phyloP scores from a whole-genome alignment of 37 sponge, comb jelly and placozoan genomes.

The Hexactinellida sp. region DNA sequence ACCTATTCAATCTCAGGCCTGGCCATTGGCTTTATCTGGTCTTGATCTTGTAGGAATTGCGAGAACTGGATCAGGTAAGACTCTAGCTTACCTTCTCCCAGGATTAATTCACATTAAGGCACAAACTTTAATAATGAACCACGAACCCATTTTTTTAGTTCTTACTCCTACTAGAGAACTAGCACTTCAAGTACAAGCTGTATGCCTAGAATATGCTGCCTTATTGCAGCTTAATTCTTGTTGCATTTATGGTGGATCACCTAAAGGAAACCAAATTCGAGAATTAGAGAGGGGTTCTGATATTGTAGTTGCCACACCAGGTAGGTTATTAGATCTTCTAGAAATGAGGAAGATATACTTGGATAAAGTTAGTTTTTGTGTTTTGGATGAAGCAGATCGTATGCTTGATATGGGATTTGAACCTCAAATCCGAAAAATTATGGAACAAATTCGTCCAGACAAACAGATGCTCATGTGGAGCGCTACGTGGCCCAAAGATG shows the following conservation, averaged over 20 bases:
- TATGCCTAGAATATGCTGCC: background rate
- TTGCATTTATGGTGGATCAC: constrained; percentile 94
- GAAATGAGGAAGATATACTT: constrained; percentile 61
- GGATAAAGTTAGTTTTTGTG: constrained; percentile 2
- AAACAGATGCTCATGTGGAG: constrained; percentile 95
- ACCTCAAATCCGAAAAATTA: constrained; percentile 89
- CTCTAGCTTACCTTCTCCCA: constrained; percentile 78
- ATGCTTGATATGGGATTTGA: constrained; percentile 99
- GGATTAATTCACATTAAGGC: constrained; percentile 66
- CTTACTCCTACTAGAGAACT: constrained; percentile 87
- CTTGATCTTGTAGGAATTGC: constrained; percentile 90
- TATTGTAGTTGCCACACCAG: constrained; percentile 88
- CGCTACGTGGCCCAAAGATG: constrained; percentile 99
- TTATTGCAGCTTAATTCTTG: background rate
- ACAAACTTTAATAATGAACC: constrained; percentile 59
- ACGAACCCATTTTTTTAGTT: constrained; percentile 83
- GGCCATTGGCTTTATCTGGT: constrained; percentile 90
- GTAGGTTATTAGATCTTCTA: constrained; percentile 84
- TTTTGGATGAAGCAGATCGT: constrained; percentile 93
- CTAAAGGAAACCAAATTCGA: constrained; percentile 77
- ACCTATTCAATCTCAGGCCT: constrained; percentile 44
- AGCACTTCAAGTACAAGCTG: constrained; percentile 53
- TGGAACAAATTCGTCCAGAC: constrained; percentile 80
- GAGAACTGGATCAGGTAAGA: constrained; percentile 97
- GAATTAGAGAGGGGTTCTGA: constrained; percentile 75